A percentile compares a stretch with the other conserved stretches of the same genome.
Conservation (phyloP, 1,140 invertebrate genomes). For the Papilio polyxenes region DNA sequence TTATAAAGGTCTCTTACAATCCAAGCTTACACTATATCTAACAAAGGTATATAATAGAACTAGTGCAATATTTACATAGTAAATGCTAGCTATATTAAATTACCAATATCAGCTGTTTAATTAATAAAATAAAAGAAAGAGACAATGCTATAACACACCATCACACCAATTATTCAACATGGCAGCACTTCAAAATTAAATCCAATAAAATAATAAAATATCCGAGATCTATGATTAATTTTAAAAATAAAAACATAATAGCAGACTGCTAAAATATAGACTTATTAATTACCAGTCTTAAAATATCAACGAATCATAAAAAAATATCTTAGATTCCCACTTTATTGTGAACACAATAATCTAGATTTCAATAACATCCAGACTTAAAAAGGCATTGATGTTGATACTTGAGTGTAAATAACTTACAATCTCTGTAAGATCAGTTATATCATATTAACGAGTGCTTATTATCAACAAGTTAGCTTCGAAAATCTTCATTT, state of each 20-base stretch:
- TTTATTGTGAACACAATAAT: conserved; percentile 5
- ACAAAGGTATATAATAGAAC: background rate
- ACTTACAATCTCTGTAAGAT: too few species aligned
- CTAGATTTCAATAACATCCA: background rate
- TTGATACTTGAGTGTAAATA: too few species aligned
- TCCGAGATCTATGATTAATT: background rate
- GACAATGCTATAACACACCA: conserved; percentile 17
- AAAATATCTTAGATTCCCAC: conserved; percentile 34
- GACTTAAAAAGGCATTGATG: background rate
- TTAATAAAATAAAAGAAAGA: conserved; percentile 25
- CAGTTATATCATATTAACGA: too few species aligned
- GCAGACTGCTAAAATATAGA: conserved; percentile 19
- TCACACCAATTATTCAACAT: background rate
- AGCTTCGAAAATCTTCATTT: too few species aligned
- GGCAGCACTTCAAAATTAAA: background rate
- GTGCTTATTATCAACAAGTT: too few species aligned
- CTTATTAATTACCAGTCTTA: conserved; percentile 52
- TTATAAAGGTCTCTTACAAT: background rate
- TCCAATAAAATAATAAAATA: conserved; percentile 16
- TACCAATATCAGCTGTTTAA: conserved; percentile 6
- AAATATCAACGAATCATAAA: conserved; percentile 39
- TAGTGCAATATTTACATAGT: conserved; percentile 10
- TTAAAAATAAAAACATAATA: conserved; percentile 6
- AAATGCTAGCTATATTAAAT: background rate
- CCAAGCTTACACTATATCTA: background rate